Percentiles rank a stretch among this genome's conserved stretches.
Conservation (phyloP, 2,797 vertebrate genomes). For the Eospalax fontanierii region DNA sequence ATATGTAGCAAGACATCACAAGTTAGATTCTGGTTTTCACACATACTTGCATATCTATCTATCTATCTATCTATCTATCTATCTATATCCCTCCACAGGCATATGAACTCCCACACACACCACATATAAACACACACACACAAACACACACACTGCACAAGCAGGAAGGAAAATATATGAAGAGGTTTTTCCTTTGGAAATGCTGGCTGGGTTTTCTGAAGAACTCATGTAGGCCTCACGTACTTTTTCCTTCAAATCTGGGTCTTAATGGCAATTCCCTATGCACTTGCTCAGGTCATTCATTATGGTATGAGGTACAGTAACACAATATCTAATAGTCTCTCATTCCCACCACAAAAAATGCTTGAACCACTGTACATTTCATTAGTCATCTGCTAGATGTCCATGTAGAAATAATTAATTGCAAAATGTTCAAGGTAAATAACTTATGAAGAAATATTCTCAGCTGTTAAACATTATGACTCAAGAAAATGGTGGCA, state of each 20-base stretch:
- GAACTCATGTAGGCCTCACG: too few relatives aligned
- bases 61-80: too few relatives aligned
- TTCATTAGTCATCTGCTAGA: not conserved
- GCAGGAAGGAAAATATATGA: not conserved
- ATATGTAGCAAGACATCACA: not conserved
- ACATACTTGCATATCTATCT: not conserved
- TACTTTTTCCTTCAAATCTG: not conserved
- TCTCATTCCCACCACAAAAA: not conserved
- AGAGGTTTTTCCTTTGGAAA: not conserved
- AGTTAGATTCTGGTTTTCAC: not conserved
- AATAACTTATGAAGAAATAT: slow-evolving; percentile 22
- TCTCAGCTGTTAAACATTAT: slow-evolving; percentile 5
- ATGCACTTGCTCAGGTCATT: not conserved
- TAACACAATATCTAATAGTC: not conserved
- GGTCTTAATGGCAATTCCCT: not conserved
- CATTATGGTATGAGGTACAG: not conserved
- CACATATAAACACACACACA: not conserved
- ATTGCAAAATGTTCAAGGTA: not conserved
- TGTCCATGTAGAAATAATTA: not conserved
- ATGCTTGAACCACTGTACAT: fast-evolving
- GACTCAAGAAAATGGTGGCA: not conserved
- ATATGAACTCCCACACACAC: not conserved
- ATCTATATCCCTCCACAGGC: not conserved
- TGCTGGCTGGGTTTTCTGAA: not conserved
- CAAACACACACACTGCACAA: not conserved